phyloP scores from a whole-genome alignment of 2,888 invertebrate genomes.

The Thera obeliscata region DNA sequence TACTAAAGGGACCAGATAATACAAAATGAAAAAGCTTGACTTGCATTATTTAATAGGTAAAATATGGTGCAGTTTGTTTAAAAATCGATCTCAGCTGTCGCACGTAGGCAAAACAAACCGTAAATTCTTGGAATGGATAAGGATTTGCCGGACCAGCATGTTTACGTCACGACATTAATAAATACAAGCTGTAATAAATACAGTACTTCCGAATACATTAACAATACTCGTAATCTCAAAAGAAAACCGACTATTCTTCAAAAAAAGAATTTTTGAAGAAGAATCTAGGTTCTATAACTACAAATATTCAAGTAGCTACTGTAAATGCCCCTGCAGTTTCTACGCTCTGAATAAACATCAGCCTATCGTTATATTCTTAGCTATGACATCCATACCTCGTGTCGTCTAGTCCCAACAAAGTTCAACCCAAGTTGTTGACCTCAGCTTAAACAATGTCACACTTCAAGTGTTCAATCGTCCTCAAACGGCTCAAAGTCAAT shows the following conservation, averaged over 20 bases:
- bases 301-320: too few species aligned
- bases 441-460: slow-evolving; percentile 11
- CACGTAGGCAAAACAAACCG: slow-evolving; percentile 17
- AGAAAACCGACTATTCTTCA: too few species aligned
- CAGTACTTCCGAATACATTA: too few species aligned
- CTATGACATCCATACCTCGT: neutral
- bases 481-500: slow-evolving; percentile 11
- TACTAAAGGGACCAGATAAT: too few species aligned
- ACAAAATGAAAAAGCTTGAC: too few species aligned
- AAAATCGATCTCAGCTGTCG: neutral
- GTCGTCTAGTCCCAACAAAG: slow-evolving; percentile 11
- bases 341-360: too few species aligned
- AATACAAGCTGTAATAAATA: neutral
- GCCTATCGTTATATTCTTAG: neutral
- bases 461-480: slow-evolving; percentile 9
- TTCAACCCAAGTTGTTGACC: slow-evolving; percentile 28
- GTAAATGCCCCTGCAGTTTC: too few species aligned
- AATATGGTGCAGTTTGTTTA: slow-evolving; percentile 1
- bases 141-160: slow-evolving; percentile 1
- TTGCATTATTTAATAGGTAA: neutral
- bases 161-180: neutral
- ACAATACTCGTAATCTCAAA: too few species aligned
- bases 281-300: too few species aligned
- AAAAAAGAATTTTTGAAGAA: too few species aligned
- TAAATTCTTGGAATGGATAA: slow-evolving; percentile 15